These are phyloP conservation scores for Benitochromis conjunctus DNA, from an alignment of 2,113 vertebrate genomes.

Conservation along the genomic window DNA sequence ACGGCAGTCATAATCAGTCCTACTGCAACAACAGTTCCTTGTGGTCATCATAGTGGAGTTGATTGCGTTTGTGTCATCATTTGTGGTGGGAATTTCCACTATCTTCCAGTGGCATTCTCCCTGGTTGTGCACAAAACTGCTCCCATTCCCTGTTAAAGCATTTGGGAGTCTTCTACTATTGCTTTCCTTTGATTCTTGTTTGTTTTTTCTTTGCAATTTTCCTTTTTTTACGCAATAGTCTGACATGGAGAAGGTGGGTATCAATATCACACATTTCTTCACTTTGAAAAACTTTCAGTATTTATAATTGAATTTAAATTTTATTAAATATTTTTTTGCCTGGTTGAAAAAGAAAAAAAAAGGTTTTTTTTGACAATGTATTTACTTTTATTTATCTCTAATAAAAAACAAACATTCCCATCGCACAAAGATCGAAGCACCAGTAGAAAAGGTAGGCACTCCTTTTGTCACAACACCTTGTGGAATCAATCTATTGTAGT, in stretches of 20 bases:
- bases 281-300: not conserved
- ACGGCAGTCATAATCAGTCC: not conserved
- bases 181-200: not conserved
- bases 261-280: not conserved
- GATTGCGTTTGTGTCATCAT: not conserved
- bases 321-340: not conserved
- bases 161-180: not conserved
- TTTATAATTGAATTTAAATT: not conserved
- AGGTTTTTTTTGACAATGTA: not conserved
- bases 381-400: not conserved
- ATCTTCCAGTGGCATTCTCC: not conserved
- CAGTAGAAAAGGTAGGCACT: conserved; percentile 54
- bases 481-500: not conserved
- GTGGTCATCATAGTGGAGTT: not conserved
- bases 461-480: not conserved
- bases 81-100: not conserved
- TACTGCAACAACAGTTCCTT: not conserved
- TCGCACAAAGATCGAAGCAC: conserved; percentile 40
- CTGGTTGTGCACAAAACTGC: not conserved
- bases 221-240: conserved; percentile 49
- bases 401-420: not conserved
- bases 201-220: not conserved
- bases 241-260: conserved; percentile 54
- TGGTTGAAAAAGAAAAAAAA: not conserved
- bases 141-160: not conserved